Percentiles rank a stretch among this genome's conserved stretches.
These are phyloP conservation scores for Propithecus deckenii DNA, from an alignment of 2,797 vertebrate genomes.

Conservation along the genomic window DNA sequence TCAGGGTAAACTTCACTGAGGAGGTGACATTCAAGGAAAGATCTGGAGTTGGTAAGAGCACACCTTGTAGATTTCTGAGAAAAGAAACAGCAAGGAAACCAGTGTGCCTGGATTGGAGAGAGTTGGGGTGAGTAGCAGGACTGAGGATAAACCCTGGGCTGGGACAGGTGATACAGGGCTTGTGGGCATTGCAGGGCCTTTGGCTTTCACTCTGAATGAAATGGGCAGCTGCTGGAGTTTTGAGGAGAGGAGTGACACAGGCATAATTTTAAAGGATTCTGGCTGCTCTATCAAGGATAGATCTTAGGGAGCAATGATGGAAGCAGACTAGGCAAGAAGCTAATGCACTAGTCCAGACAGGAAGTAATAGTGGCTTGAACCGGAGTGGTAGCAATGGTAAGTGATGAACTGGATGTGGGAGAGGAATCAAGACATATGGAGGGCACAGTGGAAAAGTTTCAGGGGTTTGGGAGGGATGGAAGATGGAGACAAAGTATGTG, in stretches of 20 bases:
- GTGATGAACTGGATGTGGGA: background rate
- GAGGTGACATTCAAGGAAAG: background rate
- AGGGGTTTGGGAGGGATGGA: background rate
- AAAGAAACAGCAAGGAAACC: background rate
- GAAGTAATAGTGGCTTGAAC: background rate
- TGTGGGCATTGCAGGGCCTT: background rate
- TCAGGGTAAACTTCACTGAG: background rate
- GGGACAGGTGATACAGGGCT: background rate
- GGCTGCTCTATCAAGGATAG: background rate
- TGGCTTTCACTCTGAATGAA: background rate
- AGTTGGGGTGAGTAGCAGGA: background rate
- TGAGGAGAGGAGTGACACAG: background rate
- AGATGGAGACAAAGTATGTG: background rate
- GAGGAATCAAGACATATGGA: background rate
- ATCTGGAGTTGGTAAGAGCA: background rate
- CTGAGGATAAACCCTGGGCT: background rate
- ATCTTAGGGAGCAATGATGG: background rate
- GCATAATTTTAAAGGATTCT: slow-evolving; percentile 3
- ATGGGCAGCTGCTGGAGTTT: background rate
- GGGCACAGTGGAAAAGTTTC: background rate
- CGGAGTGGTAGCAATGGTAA: background rate
- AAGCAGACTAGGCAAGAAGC: background rate
- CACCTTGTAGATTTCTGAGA: background rate
- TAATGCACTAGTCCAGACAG: background rate
- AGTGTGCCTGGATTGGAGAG: background rate